Percentiles rank a stretch among this genome's conserved stretches.
Conservation (phyloP, 2,797 vertebrate genomes). For the Bradypodion pumilum region DNA sequence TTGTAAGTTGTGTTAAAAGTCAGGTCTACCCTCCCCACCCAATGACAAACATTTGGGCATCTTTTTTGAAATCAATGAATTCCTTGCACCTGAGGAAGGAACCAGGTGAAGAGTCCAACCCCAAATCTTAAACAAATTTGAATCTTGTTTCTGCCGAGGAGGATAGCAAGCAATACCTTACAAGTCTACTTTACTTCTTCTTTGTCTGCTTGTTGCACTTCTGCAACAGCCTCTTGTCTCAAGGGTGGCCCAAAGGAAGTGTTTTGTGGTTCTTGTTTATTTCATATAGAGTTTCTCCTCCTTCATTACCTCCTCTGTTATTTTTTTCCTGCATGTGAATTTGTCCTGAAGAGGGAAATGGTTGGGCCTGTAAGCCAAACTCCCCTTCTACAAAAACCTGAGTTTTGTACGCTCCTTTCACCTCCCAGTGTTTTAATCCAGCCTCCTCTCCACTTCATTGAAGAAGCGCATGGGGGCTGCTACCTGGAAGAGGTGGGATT, state of each 20-base stretch:
- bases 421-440: too few relatives aligned
- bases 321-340: neutral
- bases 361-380: neutral
- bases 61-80: neutral
- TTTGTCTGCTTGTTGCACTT: neutral
- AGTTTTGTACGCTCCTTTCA: too few relatives aligned
- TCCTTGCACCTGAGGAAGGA: neutral
- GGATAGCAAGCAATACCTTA: neutral
- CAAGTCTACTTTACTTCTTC: neutral
- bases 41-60: neutral
- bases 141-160: neutral
- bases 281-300: neutral
- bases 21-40: too few relatives aligned
- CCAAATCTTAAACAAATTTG: neutral
- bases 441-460: neutral
- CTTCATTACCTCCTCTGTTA: neutral
- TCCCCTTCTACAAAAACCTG: neutral
- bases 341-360: neutral
- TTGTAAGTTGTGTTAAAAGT: too few relatives aligned
- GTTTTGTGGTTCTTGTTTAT: conserved; percentile 7
- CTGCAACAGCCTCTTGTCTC: neutral
- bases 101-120: neutral
- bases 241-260: conserved; percentile 42
- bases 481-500: neutral
- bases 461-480: neutral